These are phyloP conservation scores for Myrmophylax atrothorax DNA, from an alignment of 2,113 vertebrate species.

Conservation along the genomic window DNA sequence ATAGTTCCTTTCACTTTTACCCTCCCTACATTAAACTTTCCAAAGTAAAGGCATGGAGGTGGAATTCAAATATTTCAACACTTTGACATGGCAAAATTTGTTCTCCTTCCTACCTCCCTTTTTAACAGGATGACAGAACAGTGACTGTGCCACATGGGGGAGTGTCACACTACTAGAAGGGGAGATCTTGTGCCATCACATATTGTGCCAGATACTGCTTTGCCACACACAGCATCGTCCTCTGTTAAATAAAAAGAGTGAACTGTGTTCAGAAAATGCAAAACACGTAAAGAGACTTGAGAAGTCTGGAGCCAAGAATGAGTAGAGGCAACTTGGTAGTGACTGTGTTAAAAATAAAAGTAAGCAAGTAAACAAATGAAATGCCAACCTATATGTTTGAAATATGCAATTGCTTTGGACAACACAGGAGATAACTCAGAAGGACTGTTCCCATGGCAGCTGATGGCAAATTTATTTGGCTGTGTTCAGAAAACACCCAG, in stretches of 20 bases:
- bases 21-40: not conserved
- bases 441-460: not conserved
- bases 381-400: not conserved
- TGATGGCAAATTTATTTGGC: slow-evolving; percentile 17
- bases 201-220: not conserved
- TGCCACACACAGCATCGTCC: not conserved
- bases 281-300: not conserved
- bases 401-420: not conserved
- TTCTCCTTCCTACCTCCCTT: not conserved
- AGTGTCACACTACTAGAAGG: not conserved
- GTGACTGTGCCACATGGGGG: not conserved
- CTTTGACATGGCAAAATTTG: not conserved
- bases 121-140: not conserved
- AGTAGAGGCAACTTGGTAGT: not conserved
- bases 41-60: not conserved
- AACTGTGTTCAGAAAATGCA: not conserved
- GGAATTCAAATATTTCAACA: not conserved
- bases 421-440: not conserved
- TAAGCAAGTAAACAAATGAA: not conserved
- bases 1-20: not conserved
- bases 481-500: not conserved
- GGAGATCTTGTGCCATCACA: not conserved
- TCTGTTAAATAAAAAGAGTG: not conserved
- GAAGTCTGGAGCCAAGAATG: not conserved
- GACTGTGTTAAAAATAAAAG: not conserved